Base-by-base conservation (phyloP, 2,797 vertebrate genomes). In the Leptodactylus fallax region DNA sequence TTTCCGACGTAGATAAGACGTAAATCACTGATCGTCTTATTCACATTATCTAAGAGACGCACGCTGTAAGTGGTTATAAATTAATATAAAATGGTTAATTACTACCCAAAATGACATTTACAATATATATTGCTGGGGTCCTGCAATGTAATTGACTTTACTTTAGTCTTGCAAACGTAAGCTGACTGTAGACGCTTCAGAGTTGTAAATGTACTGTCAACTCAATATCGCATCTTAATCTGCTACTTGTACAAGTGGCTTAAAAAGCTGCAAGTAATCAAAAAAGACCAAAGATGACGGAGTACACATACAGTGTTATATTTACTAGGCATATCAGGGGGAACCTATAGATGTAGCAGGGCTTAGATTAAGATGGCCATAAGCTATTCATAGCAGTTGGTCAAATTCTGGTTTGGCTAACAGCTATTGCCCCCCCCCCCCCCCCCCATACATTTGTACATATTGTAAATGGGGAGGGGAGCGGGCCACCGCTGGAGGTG, bases 71-170 rank as follows among this genome's bases (percentile, higher is more conserved):
- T 76, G 86, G 81, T 87, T 78, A 83, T 83, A 79, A 87, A 87
- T 83, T 87, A 47, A 83, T 83, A 83, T 79, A 55, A 87, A 87
- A 87, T 83, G 81, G 80, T 83, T 87, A 83, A 87, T 87, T 87
- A 77, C 80, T 69, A 78, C 69, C 16, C 51, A 67, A 56, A 71
- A 79, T 84, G 81, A 83, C 87, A 88, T 51, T 67, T 53, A 53
- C 80, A 78, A 51, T 84, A 79, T 69, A 61, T 79, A 84, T 84
- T 88, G 81, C 71, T 79, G 14, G 61, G 65, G 76, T 88, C 56
- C 36, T 56, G 81, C 36, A 60, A 83, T 77, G 79, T 82, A 82
- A 87, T 63, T 76, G 86, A 76, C 63, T 82, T 60, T 87, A 56
- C 55, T 67, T 63, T 60, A 82, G 58, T 87, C 58, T 76, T 53